Conservation (phyloP, 2,797 vertebrate genomes). For the Pseudomugil tenellus region DNA sequence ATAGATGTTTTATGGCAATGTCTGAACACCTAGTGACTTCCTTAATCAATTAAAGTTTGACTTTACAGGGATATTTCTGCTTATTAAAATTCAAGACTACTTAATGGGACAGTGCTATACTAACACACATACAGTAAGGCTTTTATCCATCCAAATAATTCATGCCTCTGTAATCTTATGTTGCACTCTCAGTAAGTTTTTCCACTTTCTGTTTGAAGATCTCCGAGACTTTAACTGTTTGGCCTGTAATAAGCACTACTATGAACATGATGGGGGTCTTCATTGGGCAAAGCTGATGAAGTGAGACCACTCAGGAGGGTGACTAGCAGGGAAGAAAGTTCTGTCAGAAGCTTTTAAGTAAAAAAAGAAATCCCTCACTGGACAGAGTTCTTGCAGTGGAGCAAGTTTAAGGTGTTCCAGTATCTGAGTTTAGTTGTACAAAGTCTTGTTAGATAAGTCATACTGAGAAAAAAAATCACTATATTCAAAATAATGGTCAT, state of each 20-base stretch:
- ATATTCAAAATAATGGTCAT: slow-evolving; percentile 15
- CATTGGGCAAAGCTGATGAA: slow-evolving; percentile 60
- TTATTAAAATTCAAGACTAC: slow-evolving; percentile 65
- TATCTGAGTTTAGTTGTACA: not conserved
- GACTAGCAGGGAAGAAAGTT: slow-evolving; percentile 25
- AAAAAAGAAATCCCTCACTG: not conserved
- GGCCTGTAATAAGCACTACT: slow-evolving; percentile 28
- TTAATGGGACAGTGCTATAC: slow-evolving; percentile 64
- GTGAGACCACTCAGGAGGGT: slow-evolving; percentile 42
- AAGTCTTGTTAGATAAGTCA: slow-evolving; percentile 8
- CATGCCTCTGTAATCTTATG: slow-evolving; percentile 44
- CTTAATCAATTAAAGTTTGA: slow-evolving; percentile 72
- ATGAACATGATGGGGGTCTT: slow-evolving; percentile 61
- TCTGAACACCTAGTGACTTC: slow-evolving; percentile 62
- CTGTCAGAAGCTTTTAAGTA: slow-evolving; percentile 2
- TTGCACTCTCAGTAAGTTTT: slow-evolving; percentile 42
- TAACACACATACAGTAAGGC: slow-evolving; percentile 43
- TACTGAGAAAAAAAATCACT: slow-evolving; percentile 9
- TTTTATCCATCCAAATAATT: slow-evolving; percentile 59
- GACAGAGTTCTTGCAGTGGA: slow-evolving; percentile 12
- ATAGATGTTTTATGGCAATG: slow-evolving; percentile 58
- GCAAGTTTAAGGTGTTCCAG: slow-evolving; percentile 7
- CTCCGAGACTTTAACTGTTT: slow-evolving; percentile 22
- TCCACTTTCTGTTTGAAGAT: slow-evolving; percentile 30
- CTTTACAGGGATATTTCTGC: slow-evolving; percentile 64